These are phyloP conservation scores for Pimpla rufipes DNA, from an alignment of 2,888 invertebrate species.

Conservation along the genomic window DNA sequence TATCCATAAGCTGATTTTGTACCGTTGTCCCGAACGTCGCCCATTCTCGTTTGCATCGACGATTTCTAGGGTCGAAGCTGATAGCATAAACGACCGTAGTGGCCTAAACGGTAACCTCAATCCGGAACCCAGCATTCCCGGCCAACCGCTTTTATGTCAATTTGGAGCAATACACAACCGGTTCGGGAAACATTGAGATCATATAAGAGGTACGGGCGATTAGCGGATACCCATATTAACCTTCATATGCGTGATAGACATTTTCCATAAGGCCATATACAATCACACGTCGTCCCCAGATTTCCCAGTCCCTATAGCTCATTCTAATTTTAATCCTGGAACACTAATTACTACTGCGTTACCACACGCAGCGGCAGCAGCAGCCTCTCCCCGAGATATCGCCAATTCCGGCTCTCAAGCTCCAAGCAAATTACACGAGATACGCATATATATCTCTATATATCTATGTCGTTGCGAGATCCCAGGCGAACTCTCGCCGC, in stretches of 20 bases:
- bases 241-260: not conserved
- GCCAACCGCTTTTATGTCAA: constrained; percentile 48
- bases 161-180: constrained; percentile 46
- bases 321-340: constrained; percentile 30
- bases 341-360: constrained; percentile 38
- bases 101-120: constrained; percentile 32
- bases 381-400: constrained; percentile 15
- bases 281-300: not conserved
- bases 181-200: constrained; percentile 40
- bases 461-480: constrained; percentile 31
- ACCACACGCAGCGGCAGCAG: not conserved
- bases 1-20: constrained; percentile 47
- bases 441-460: constrained; percentile 18
- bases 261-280: not conserved
- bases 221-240: not conserved
- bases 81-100: not conserved
- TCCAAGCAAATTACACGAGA: constrained; percentile 43
- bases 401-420: constrained; percentile 39
- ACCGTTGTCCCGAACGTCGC: not conserved
- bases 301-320: constrained; percentile 5
- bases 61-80: constrained; percentile 19
- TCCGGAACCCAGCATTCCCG: constrained; percentile 7
- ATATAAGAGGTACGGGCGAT: constrained; percentile 17
- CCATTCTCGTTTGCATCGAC: constrained; percentile 53
- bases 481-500: constrained; percentile 46